phyloP scores from a whole-genome alignment of 1,140 invertebrate genomes.

The Ostrea edulis region DNA sequence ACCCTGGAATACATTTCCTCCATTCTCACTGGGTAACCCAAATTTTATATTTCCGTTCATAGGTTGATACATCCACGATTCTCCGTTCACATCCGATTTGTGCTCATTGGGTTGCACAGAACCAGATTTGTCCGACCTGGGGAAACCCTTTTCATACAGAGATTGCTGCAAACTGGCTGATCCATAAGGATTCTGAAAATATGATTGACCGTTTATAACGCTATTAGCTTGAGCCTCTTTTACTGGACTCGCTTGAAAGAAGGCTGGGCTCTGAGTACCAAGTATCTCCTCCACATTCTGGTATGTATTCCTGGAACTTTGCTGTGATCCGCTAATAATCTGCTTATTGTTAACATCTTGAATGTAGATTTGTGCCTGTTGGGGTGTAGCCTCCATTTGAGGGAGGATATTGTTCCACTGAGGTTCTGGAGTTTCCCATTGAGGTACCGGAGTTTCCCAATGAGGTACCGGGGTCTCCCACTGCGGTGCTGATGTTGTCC shows the following conservation, averaged over 20 bases:
- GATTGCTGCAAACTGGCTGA: neutral
- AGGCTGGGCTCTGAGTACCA: neutral
- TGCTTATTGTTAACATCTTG: neutral
- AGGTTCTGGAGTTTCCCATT: neutral
- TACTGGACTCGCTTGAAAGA: neutral
- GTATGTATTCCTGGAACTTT: neutral
- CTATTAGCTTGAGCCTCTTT: neutral
- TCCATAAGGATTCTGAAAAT: neutral
- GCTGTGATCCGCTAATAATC: neutral
- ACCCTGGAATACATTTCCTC: neutral
- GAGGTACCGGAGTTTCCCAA: no score
- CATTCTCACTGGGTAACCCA: neutral
- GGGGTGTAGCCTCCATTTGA: neutral
- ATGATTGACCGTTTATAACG: neutral
- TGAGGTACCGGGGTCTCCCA: neutral
- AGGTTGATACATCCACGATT: neutral
- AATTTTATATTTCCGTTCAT: neutral
- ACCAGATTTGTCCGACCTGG: neutral
- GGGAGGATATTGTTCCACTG: neutral
- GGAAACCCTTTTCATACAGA: neutral
- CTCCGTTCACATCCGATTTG: neutral
- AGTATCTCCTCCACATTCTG: neutral
- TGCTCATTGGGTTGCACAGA: neutral
- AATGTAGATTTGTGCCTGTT: neutral
- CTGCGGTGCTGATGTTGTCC: neutral